Percentiles rank a stretch among this genome's conserved stretches.
These are phyloP conservation scores for Ophiodon elongatus DNA, from an alignment of 2,113 vertebrate genomes.

Conservation along the genomic window DNA sequence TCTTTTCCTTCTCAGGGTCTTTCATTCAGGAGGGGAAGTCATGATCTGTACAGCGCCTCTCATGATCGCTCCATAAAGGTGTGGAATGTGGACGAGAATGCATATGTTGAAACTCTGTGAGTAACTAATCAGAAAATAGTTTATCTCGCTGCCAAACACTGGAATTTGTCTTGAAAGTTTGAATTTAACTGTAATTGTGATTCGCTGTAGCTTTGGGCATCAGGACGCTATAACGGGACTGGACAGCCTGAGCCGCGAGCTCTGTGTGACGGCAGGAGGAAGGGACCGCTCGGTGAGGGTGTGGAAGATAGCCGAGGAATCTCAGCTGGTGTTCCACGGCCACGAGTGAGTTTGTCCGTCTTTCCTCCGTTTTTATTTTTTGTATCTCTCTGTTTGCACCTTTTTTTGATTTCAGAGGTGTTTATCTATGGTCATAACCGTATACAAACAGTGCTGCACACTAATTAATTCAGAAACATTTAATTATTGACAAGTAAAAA, in stretches of 20 bases:
- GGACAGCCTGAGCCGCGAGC: constrained; percentile 93
- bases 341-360: constrained; percentile 88
- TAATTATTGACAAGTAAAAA: background rate
- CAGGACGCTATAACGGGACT: constrained; percentile 92
- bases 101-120: constrained; percentile 97
- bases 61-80: constrained; percentile 96
- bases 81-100: constrained; percentile 95
- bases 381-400: too few species aligned
- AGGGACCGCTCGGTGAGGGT: constrained; percentile 92
- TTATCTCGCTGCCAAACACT: accelerated
- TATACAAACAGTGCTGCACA: background rate
- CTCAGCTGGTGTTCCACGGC: constrained; percentile 95
- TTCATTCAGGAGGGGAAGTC: constrained; percentile 92
- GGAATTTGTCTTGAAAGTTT: background rate
- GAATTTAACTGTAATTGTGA: background rate
- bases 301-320: constrained; percentile 97
- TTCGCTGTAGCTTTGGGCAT: constrained; percentile 89
- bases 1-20: constrained; percentile 85
- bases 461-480: too few species aligned
- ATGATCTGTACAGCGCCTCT: constrained; percentile 95
- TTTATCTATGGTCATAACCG: background rate
- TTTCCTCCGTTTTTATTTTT: background rate
- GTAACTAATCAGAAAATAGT: constrained; percentile 48
- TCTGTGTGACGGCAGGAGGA: constrained; percentile 94
- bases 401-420: background rate